Evolutionary conservation across 2,888 invertebrate species (phyloP).

Genomic region (Caenorhabditis uteleia): DNA sequence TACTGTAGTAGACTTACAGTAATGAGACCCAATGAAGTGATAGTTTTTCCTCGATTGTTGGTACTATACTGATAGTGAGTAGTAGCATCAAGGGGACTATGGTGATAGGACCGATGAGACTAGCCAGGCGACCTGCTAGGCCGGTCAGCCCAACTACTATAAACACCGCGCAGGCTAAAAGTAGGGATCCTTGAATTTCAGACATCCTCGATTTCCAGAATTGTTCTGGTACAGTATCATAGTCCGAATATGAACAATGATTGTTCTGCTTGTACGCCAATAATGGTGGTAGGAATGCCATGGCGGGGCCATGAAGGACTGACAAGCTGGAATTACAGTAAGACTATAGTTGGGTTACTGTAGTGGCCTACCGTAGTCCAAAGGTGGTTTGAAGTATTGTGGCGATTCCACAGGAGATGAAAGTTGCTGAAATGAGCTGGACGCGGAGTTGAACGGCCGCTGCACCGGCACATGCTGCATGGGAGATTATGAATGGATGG

Average conservation of each 20-base stretch:
- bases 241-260: constrained; percentile 39
- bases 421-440: constrained; percentile 61
- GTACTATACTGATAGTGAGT: constrained; percentile 56
- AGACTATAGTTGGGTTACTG: not conserved
- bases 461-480: constrained; percentile 59
- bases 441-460: constrained; percentile 57
- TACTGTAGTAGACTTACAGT: constrained; percentile 38
- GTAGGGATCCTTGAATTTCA: constrained; percentile 61
- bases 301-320: constrained; percentile 62
- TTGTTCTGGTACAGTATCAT: constrained; percentile 52
- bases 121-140: constrained; percentile 58
- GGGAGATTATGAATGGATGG: constrained; percentile 57
- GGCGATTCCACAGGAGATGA: constrained; percentile 60
- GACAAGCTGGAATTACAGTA: constrained; percentile 47
- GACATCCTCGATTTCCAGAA: constrained; percentile 45
- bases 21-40: constrained; percentile 62
- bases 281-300: constrained; percentile 63
- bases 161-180: constrained; percentile 59
- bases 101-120: constrained; percentile 64
- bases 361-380: constrained; percentile 46
- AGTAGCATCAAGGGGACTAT: constrained; percentile 64
- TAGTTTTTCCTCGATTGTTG: constrained; percentile 58
- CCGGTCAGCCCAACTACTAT: constrained; percentile 60
- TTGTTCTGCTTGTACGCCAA: constrained; percentile 54
- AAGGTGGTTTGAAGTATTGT: constrained; percentile 63